Evolutionary conservation across 2,113 vertebrate species (phyloP).

Genomic region (Nothoprocta perdicaria): DNA sequence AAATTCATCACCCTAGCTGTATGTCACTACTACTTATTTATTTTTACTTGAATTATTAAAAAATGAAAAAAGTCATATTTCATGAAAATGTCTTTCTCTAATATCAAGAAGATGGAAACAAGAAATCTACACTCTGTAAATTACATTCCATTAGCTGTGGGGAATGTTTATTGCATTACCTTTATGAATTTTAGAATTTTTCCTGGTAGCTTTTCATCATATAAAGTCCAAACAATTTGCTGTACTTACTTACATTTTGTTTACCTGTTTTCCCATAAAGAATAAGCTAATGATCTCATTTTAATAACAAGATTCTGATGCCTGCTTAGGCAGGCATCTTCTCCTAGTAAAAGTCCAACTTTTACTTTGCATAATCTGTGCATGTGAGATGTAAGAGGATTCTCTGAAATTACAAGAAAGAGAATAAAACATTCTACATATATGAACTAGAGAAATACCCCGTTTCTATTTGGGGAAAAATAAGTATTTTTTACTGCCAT

Average conservation of each 20-base stretch:
- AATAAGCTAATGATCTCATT: slow-evolving; percentile 50
- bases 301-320: slow-evolving; percentile 33
- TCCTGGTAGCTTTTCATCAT: slow-evolving; percentile 26
- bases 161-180: not conserved
- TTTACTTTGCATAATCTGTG: slow-evolving; percentile 35
- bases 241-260: slow-evolving; percentile 48
- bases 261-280: slow-evolving; percentile 38
- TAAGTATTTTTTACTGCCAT: not conserved
- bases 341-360: not conserved
- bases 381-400: slow-evolving; percentile 37
- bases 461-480: not conserved
- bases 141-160: slow-evolving; percentile 8
- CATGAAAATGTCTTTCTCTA: not conserved
- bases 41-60: not conserved
- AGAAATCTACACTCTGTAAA: not conserved
- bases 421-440: not conserved
- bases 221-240: slow-evolving; percentile 40
- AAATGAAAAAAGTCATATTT: not conserved
- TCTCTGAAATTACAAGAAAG: slow-evolving; percentile 43
- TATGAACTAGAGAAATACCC: not conserved
- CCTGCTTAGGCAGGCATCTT: not conserved
- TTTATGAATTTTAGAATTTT: slow-evolving; percentile 36
- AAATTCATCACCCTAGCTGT: not conserved
- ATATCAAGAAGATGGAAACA: not conserved
- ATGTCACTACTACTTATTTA: not conserved